Base-by-base conservation (phyloP, 2,888 invertebrate species). In the Xanthia togata region DNA sequence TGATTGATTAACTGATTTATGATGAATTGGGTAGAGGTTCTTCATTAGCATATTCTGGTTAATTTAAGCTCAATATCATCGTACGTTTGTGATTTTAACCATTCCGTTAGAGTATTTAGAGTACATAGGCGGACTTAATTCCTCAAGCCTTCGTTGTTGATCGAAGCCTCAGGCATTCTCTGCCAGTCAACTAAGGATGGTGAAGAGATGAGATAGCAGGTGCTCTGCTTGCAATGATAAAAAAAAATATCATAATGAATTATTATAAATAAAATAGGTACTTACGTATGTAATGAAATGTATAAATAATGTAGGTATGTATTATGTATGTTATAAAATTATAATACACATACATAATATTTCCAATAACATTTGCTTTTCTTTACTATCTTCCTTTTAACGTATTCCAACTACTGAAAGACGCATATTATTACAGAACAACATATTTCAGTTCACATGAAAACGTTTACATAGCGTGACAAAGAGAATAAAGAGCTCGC, bases 401-500 rank as follows among this genome's bases (percentile, higher is more conserved):
- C 35, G 12, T 50, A 59, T 41, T 20, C 2, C 38, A 31, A 31
- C 47, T n/a, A 38, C 59, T 70, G 6, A 44, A 70, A 74, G 47
- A 60, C n/a, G 23, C 47, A 31, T 20, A 26, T 44, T 35, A 63
- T 44, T 31, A 68, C 62, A 63, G 53, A 50, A 60, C 31, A 68
- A 64, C n/a, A 71, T 26, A 64, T 35, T 67, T 84, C 59, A 81
- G 57, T 75, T 82, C 17, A 70, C 31, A 53, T 4, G 31, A 59
- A 50, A 67, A 63, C 62, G 35, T 82, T 82, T 82, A 68, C 70
- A 47, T 47, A 35, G 50, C 53, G 53, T 38, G 50, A 69, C 78
- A 82, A 72, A 82, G 53, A 9, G 68, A 69, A 68, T 68, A 50
- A 83, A 70, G 41, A 35, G 41, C 57, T 53, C 47, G 20, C 71